phyloP scores from a whole-genome alignment of 1,140 invertebrate species.

The Drosophila eugracilis region DNA sequence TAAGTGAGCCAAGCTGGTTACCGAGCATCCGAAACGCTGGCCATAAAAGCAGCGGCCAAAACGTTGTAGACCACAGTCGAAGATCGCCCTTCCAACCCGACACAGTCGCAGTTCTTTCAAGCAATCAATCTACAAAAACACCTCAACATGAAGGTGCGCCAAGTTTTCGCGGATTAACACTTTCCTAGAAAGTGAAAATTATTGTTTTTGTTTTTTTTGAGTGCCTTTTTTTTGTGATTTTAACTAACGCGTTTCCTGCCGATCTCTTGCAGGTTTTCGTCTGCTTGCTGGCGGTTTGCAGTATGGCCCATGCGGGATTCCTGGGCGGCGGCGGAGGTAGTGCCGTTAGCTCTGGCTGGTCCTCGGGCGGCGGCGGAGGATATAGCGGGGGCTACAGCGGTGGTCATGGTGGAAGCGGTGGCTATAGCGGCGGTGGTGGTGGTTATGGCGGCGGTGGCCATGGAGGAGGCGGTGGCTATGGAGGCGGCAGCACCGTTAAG shows the following conservation, averaged over 20 bases:
- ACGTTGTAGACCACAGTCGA: constrained; percentile 61
- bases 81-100: constrained; percentile 59
- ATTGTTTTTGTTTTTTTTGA: constrained; percentile 12
- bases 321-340: constrained; percentile 52
- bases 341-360: constrained; percentile 54
- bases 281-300: constrained; percentile 75
- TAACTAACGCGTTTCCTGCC: constrained; percentile 4
- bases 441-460: constrained; percentile 8
- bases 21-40: constrained; percentile 5
- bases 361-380: constrained; percentile 32
- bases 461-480: constrained; percentile 30
- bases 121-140: constrained; percentile 14
- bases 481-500: constrained; percentile 35
- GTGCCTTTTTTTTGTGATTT: constrained; percentile 27
- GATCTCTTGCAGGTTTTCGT: constrained; percentile 65
- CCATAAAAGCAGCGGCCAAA: constrained; percentile 55
- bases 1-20: constrained; percentile 14
- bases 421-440: constrained; percentile 24
- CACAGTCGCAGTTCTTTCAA: constrained; percentile 36
- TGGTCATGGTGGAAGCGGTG: constrained; percentile 32
- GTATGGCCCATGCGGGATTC: constrained; percentile 73
- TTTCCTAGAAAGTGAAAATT: constrained; percentile 12
- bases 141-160: constrained; percentile 66
- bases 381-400: constrained; percentile 18
- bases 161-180: constrained; percentile 36